Evolutionary conservation across 2,888 invertebrate species (phyloP).

Genomic region (Eledone cirrhosa): DNA sequence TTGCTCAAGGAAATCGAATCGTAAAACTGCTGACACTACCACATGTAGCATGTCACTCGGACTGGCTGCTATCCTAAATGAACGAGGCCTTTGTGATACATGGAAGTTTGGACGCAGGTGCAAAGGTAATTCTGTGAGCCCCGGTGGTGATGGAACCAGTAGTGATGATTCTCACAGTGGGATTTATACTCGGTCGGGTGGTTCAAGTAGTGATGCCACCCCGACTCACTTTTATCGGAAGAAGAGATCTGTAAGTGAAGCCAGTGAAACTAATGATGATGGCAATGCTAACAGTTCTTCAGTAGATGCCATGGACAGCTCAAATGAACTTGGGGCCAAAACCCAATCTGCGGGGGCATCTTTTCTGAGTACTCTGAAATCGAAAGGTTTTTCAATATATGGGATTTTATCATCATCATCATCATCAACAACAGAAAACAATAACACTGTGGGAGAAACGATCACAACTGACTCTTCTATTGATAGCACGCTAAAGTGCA

Average conservation of each 20-base stretch:
- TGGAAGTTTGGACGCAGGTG: constrained; percentile 23
- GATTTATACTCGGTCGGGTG: constrained; percentile 4
- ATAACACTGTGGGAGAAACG: not conserved
- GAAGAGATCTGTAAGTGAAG: not conserved
- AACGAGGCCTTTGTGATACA: constrained; percentile 73
- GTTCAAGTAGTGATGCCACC: not conserved
- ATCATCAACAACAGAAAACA: constrained; percentile 24
- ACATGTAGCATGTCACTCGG: constrained; percentile 81
- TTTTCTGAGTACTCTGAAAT: constrained; percentile 49
- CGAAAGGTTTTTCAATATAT: constrained; percentile 47
- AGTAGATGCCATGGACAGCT: constrained; percentile 12
- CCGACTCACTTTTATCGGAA: constrained; percentile 16
- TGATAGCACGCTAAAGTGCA: not conserved
- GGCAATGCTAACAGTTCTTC: constrained; percentile 27
- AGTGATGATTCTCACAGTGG: constrained; percentile 26
- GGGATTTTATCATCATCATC: constrained; percentile 33
- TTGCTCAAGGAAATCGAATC: constrained; percentile 8
- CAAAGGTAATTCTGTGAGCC: constrained; percentile 31
- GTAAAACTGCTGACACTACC: constrained; percentile 64
- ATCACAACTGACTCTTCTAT: constrained; percentile 27
- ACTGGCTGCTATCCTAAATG: constrained; percentile 80
- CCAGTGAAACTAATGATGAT: constrained; percentile 7
- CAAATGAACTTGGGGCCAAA: constrained; percentile 23
- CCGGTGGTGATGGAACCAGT: constrained; percentile 20
- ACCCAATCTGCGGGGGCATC: constrained; percentile 38